Conservation (phyloP, 1,140 invertebrate species). For the Psilanteris sp. region DNA sequence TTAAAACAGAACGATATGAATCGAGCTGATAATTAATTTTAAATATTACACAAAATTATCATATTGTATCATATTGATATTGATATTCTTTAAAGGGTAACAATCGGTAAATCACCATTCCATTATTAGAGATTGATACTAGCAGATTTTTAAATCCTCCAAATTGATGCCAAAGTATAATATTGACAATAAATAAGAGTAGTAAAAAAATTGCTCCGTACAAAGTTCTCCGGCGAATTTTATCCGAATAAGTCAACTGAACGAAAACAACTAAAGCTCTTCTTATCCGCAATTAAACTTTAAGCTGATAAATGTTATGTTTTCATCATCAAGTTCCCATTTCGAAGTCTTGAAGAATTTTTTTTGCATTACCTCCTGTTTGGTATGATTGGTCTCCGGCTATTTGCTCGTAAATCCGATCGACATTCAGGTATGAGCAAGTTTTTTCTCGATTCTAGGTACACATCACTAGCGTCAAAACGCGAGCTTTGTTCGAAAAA, state of each 20-base stretch:
- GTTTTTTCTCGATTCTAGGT: not conserved
- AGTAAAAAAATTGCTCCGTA: slow-evolving; percentile 1
- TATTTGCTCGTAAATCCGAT: no score
- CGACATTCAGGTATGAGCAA: no score
- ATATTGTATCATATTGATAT: no score
- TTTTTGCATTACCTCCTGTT: slow-evolving; percentile 11
- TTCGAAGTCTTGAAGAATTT: not conserved
- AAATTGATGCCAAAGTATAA: no score
- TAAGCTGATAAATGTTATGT: slow-evolving; percentile 27
- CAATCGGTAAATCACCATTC: no score
- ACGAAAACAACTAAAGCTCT: slow-evolving; percentile 34
- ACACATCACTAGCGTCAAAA: slow-evolving; percentile 3
- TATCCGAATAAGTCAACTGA: slow-evolving; percentile 20
- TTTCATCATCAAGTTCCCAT: slow-evolving; percentile 25
- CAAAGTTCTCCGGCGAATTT: slow-evolving; percentile 44
- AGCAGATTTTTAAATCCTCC: no score
- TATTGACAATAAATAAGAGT: not conserved
- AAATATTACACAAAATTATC: no score
- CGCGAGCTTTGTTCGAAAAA: slow-evolving; percentile 19
- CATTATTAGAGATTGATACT: no score
- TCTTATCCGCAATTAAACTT: slow-evolving; percentile 33
- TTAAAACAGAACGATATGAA: no score
- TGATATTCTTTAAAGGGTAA: no score
- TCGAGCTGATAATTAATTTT: no score
- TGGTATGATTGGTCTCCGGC: not conserved